These are phyloP conservation scores for Rallus limicola DNA, from an alignment of 2,113 vertebrate species.

Conservation along the genomic window DNA sequence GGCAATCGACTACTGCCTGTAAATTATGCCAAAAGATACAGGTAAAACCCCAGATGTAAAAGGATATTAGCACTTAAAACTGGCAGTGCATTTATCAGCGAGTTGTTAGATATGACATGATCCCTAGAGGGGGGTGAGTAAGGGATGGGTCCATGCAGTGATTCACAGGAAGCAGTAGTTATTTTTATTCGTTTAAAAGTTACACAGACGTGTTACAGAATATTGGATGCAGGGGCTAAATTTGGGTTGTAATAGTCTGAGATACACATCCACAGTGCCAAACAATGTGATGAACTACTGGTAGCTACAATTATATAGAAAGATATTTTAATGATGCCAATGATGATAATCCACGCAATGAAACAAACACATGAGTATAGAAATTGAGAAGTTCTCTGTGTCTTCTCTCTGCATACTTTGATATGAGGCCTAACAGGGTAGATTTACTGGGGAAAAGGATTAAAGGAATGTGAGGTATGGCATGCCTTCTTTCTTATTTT, in stretches of 20 bases:
- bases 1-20: neutral
- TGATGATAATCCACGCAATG: neutral
- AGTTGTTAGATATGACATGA: neutral
- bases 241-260: neutral
- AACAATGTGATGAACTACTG: neutral
- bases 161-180: slow-evolving; percentile 43
- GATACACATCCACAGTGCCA: neutral
- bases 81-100: neutral
- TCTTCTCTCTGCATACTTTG: neutral
- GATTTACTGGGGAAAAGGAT: neutral
- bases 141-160: neutral
- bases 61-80: neutral
- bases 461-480: neutral
- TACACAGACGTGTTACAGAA: neutral
- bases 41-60: neutral
- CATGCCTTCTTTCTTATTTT: neutral
- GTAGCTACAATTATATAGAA: neutral
- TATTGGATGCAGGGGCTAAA: neutral
- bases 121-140: neutral
- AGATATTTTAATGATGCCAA: neutral
- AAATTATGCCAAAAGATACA: slow-evolving; percentile 11
- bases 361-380: neutral
- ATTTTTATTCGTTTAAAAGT: slow-evolving; percentile 36
- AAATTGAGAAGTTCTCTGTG: neutral
- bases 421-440: neutral